These are phyloP conservation scores for Protonemura montana DNA, from an alignment of 2,888 invertebrate genomes.

Conservation along the genomic window DNA sequence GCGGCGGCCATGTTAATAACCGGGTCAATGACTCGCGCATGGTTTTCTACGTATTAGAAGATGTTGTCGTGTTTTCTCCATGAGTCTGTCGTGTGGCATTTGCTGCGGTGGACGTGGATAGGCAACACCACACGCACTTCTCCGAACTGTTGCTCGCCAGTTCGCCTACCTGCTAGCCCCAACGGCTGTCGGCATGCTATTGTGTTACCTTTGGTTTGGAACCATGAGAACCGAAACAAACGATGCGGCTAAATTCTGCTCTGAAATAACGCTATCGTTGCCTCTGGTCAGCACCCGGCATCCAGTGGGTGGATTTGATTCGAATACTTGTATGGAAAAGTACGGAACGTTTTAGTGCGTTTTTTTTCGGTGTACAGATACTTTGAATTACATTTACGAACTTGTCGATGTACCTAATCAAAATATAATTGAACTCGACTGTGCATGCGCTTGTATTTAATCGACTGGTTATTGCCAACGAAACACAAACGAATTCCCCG, in stretches of 20 bases:
- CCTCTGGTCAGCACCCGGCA: neutral
- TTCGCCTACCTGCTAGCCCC: neutral
- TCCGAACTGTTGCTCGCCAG: neutral
- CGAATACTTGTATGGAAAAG: neutral
- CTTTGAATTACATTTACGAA: neutral
- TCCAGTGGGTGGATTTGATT: neutral
- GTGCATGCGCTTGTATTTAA: neutral
- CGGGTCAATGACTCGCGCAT: neutral
- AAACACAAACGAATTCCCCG: neutral
- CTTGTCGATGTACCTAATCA: neutral
- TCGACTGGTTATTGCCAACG: neutral
- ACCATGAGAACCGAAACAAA: neutral
- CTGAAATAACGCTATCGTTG: neutral
- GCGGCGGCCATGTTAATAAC: neutral
- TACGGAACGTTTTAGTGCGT: neutral
- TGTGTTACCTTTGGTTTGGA: neutral
- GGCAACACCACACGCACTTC: conserved; percentile 12
- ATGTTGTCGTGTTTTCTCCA: neutral
- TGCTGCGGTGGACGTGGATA: neutral
- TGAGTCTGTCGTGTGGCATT: neutral
- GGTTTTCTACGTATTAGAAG: conserved; percentile 1
- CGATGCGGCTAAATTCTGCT: neutral
- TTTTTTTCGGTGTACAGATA: neutral
- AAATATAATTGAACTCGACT: neutral
- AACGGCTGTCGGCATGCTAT: neutral